Percentiles rank a stretch among this genome's conserved stretches.
Evolutionary conservation across 2,888 invertebrate species (phyloP).

Genomic region (Salticus scenicus): DNA sequence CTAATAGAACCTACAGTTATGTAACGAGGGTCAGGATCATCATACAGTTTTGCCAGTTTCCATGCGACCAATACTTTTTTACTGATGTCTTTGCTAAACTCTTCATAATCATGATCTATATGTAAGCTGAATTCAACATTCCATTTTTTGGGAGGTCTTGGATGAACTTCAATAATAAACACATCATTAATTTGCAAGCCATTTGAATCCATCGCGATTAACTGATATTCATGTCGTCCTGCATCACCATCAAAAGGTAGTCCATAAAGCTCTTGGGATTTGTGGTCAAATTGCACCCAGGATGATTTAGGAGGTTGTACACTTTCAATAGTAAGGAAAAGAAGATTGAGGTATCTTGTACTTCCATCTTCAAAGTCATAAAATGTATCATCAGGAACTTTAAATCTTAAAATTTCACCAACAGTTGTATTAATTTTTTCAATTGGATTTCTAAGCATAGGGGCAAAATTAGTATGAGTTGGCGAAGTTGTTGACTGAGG

Average conservation of each 20-base stretch:
- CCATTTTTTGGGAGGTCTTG: slow-evolving; percentile 65
- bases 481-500: slow-evolving; percentile 68
- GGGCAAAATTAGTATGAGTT: slow-evolving; percentile 75
- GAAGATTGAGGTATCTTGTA: slow-evolving; percentile 83
- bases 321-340: slow-evolving; percentile 81
- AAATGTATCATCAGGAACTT: slow-evolving; percentile 88
- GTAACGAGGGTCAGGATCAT: slow-evolving; percentile 67
- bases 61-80: slow-evolving; percentile 74
- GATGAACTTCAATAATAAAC: slow-evolving; percentile 70
- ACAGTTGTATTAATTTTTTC: slow-evolving; percentile 88
- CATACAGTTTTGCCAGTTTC: slow-evolving; percentile 66
- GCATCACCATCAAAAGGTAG: slow-evolving; percentile 84
- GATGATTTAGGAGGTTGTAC: slow-evolving; percentile 82
- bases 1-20: slow-evolving; percentile 83
- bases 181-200: slow-evolving; percentile 70
- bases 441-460: slow-evolving; percentile 88
- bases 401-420: slow-evolving; percentile 86
- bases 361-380: slow-evolving; percentile 87
- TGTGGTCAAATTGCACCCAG: slow-evolving; percentile 90
- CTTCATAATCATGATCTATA: slow-evolving; percentile 78
- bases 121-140: slow-evolving; percentile 85
- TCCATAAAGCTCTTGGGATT: slow-evolving; percentile 87
- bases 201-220: slow-evolving; percentile 77
- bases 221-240: slow-evolving; percentile 85
- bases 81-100: slow-evolving; percentile 74